Base-by-base conservation (phyloP, 2,797 vertebrate genomes). In the Mormyrops attenuatus region DNA sequence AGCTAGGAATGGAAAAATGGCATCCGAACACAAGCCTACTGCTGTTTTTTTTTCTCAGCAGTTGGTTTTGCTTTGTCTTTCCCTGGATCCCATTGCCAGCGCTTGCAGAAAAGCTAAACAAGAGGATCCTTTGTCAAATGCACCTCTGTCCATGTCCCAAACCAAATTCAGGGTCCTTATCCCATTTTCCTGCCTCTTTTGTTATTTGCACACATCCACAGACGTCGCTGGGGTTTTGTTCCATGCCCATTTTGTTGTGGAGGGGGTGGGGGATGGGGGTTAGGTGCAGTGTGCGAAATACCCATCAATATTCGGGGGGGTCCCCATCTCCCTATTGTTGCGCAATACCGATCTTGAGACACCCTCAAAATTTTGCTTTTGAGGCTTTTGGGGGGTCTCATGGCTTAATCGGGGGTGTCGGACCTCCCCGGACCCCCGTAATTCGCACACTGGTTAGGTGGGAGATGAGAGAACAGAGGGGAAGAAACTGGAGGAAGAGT, bases 81-180 rank as follows among this genome's bases (percentile, higher is more conserved):
- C 22, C 2, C n/a, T 11, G 86, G 30, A 52, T 86, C 50, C n/a
- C 13, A 26, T 17, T 55, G 85, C 52, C 85, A 49, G 38, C 30
- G 11, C 77, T 87, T 90, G 89, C 53, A 6, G 84, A 52, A 66
- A 22, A 52, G 34, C 11, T 55, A 41, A 89, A 84, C 50, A 84
- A 38, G 52, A 60, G 86, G 34, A 41, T 87, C 53, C 13, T 44
- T 87, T 60, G 30, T 87, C 26, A 57, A 53, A 60, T n/a, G 38
- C 20, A 41, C 52, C 26, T 87, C 55, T 57, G 52, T 17, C 55
- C 15, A 20, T 13, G 38, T 60, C 86, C 26, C 5, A n/a, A 30
- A 52, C 49, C 49, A 11, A 52, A 85, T 52, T 50, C 8, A 4
- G 80, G 84, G 22, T 34, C 44, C 80, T 85, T n/a, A n/a, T 22